Percentiles rank a stretch among this genome's conserved stretches.
Evolutionary conservation across 2,797 vertebrate genomes (phyloP).

Genomic region (Neostethus bicornis): DNA sequence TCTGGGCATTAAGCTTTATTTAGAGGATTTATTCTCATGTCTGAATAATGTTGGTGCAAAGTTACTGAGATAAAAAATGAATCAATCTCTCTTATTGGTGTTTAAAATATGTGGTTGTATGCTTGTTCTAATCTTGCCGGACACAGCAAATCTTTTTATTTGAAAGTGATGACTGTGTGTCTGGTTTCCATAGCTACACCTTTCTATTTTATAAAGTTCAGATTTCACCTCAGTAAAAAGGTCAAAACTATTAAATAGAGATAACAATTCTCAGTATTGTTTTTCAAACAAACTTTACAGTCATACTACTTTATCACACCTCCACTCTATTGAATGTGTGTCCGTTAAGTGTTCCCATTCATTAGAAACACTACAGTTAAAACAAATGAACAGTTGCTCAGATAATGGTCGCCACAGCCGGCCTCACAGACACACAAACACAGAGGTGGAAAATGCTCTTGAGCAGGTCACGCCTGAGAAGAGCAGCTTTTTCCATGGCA

Average conservation of each 20-base stretch:
- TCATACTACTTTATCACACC: neutral
- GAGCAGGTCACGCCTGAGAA: conserved; percentile 72
- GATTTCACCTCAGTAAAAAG: too few species aligned
- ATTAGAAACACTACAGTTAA: conserved; percentile 19
- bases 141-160: neutral
- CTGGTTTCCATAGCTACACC: neutral
- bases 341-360: conserved; percentile 3
- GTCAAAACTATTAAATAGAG: neutral
- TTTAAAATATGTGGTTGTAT: too few species aligned
- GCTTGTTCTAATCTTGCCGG: too few species aligned
- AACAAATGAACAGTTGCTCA: conserved; percentile 29
- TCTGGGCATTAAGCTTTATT: neutral
- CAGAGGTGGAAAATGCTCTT: conserved; percentile 79
- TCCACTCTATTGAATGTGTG: neutral
- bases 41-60: neutral
- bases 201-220: neutral
- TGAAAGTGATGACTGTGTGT: neutral
- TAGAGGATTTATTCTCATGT: neutral
- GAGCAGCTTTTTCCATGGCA: conserved; percentile 76
- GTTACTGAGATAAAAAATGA: too few species aligned
- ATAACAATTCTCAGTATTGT: neutral
- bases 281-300: neutral
- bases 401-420: conserved; percentile 26
- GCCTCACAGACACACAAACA: conserved; percentile 37
- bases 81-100: too few species aligned